A percentile compares a stretch with the other conserved stretches of the same genome.
Conservation (phyloP, 2,797 vertebrate genomes). For the Glossophaga mutica region DNA sequence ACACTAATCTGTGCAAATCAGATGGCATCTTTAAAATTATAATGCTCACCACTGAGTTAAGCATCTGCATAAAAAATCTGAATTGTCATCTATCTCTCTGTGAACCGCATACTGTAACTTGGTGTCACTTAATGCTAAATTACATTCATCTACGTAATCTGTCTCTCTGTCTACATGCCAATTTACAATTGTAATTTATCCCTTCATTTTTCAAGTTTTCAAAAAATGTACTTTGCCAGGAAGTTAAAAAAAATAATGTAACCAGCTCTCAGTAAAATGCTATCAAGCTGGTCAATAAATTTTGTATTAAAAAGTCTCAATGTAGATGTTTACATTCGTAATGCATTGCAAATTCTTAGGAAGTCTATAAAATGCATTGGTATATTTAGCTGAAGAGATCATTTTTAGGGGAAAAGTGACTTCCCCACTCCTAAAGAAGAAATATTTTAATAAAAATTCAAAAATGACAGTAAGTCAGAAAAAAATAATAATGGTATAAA, state of each 20-base stretch:
- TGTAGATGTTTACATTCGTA: constrained; percentile 44
- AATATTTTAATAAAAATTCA: not conserved
- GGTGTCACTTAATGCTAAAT: constrained; percentile 77
- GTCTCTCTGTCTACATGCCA: constrained; percentile 62
- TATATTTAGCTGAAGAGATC: not conserved
- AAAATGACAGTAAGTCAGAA: not conserved
- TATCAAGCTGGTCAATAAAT: constrained; percentile 52
- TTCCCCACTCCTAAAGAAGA: not conserved
- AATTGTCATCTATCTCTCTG: constrained; percentile 80
- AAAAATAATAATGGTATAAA: not conserved
- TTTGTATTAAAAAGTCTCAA: constrained; percentile 49
- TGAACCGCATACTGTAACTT: constrained; percentile 77
- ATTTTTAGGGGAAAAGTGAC: not conserved
- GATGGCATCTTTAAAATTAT: constrained; percentile 80
- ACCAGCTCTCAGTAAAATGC: constrained; percentile 25
- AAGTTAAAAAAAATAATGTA: constrained; percentile 53
- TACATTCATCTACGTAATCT: constrained; percentile 75
- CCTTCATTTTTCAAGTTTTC: constrained; percentile 28
- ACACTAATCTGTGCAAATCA: constrained; percentile 81
- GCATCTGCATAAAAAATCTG: constrained; percentile 82
- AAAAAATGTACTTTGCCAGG: not conserved
- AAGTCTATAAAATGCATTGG: constrained; percentile 8
- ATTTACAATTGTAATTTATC: constrained; percentile 60
- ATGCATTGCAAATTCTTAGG: constrained; percentile 29
- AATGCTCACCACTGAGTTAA: constrained; percentile 79